Conservation (phyloP, 1,140 invertebrate species). For the Pogonus chalceus region DNA sequence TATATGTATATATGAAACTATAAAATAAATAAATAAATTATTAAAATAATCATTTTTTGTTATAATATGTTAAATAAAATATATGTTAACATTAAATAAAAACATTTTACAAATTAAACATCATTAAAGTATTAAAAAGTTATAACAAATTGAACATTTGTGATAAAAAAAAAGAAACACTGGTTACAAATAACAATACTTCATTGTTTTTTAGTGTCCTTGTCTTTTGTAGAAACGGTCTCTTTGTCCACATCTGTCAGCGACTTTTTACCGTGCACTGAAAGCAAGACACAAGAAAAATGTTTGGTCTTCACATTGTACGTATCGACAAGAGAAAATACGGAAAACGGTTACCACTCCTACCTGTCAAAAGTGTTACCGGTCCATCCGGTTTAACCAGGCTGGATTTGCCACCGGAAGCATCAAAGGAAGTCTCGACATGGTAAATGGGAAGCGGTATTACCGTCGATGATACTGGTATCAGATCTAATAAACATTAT, state of each 20-base stretch:
- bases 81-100: no score
- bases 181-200: no score
- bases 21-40: no score
- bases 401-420: not conserved
- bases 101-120: no score
- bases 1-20: no score
- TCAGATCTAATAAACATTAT: not conserved
- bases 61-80: no score
- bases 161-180: no score
- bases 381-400: slow-evolving; percentile 1
- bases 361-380: slow-evolving; percentile 4
- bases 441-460: slow-evolving; percentile 3
- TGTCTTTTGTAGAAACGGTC: not conserved
- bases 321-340: not conserved
- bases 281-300: not conserved
- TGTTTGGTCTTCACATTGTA: not conserved
- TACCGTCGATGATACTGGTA: not conserved
- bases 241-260: not conserved
- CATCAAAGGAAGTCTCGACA: not conserved
- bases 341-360: slow-evolving; percentile 1
- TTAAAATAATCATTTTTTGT: no score
- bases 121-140: no score
- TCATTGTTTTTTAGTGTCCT: not conserved
- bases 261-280: not conserved
- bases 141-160: no score